These are phyloP conservation scores for Notocelia uddmanniana DNA, from an alignment of 2,888 invertebrate genomes.

Conservation along the genomic window DNA sequence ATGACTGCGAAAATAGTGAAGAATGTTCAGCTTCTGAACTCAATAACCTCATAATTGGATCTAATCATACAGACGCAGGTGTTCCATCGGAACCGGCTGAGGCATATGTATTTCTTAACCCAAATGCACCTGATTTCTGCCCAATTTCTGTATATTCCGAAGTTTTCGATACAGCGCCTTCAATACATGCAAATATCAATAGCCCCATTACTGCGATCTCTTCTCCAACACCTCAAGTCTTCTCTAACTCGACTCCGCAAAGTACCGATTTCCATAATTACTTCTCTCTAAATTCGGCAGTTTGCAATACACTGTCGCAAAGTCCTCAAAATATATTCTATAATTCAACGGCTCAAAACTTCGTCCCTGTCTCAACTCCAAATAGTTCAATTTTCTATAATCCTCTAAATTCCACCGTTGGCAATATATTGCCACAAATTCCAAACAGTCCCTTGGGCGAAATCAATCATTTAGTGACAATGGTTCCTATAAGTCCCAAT, in stretches of 20 bases:
- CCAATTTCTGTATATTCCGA: neutral
- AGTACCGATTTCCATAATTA: neutral
- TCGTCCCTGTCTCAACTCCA: neutral
- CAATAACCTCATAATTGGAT: too few relatives aligned
- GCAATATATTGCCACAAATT: neutral
- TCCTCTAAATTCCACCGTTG: neutral
- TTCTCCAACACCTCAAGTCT: too few relatives aligned
- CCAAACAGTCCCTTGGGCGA: neutral
- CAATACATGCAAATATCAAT: neutral
- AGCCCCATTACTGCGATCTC: neutral
- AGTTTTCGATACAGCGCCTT: neutral
- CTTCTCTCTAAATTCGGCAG: neutral
- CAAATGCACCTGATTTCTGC: neutral
- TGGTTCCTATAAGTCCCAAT: too few relatives aligned
- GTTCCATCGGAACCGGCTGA: neutral
- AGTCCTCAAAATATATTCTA: neutral
- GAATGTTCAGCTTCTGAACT: too few relatives aligned
- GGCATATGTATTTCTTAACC: neutral
- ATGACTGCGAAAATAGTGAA: neutral
- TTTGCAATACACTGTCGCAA: neutral
- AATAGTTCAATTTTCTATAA: neutral
- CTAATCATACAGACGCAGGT: neutral
- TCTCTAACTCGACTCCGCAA: neutral
- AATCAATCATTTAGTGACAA: too few relatives aligned
- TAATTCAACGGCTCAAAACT: neutral